These are phyloP conservation scores for Ormyrus nitidulus DNA, from an alignment of 2,888 invertebrate genomes.

Conservation along the genomic window DNA sequence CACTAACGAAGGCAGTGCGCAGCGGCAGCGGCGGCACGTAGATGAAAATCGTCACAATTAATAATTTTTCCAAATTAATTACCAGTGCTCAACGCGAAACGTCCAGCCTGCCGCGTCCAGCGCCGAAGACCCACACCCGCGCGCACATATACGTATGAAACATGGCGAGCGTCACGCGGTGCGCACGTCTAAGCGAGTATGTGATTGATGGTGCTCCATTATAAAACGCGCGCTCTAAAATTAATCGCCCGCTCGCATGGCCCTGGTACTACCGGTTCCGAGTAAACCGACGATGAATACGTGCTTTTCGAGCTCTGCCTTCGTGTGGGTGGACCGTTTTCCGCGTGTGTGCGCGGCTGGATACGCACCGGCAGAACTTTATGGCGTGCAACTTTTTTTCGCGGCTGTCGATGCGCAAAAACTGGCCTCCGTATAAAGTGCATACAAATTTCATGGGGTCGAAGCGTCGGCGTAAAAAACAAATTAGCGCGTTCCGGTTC, in stretches of 20 bases:
- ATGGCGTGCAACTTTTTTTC: conserved; percentile 14
- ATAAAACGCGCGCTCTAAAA: conserved; percentile 69
- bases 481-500: conserved; percentile 5
- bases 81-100: conserved; percentile 58
- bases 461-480: neutral
- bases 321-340: too few species aligned
- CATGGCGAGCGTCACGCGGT: neutral
- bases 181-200: conserved; percentile 61
- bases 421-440: neutral
- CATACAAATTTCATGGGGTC: conserved; percentile 30
- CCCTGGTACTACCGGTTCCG: conserved; percentile 57
- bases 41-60: conserved; percentile 68
- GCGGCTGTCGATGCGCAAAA: neutral
- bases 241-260: conserved; percentile 64
- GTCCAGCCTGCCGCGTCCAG: conserved; percentile 48
- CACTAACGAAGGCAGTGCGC: neutral
- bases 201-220: conserved; percentile 71
- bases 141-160: neutral
- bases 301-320: conserved; percentile 60
- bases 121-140: neutral
- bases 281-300: conserved; percentile 66
- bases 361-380: conserved; percentile 10
- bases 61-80: conserved; percentile 72
- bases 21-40: conserved; percentile 12
- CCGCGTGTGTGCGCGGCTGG: conserved; percentile 48